Evolutionary conservation across 2,113 vertebrate genomes (phyloP), one percentile per base, ranked within the genome.

Genomic region (Ranitomeya variabilis): DNA sequence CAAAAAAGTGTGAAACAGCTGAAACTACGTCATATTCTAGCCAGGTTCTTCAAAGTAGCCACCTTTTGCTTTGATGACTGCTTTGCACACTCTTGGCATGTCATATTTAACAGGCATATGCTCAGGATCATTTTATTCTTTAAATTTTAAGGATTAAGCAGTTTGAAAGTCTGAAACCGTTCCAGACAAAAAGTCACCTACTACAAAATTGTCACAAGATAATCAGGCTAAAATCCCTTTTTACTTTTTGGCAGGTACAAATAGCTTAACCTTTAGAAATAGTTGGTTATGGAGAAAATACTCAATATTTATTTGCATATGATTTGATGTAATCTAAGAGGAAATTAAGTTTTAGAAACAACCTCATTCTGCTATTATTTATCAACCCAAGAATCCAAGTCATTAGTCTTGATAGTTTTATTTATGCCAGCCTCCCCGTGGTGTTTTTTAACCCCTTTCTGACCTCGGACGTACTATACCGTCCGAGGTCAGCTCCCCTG

Each of bases 341-440:
- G 66, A 57, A 85, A 85, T 85, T 21, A 86, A n/a, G 71, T 86
- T 59, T 45, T 76, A 59, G 59, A 74, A 86, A 86, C 62, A 18
- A 76, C 67, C 71, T 85, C 83, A 51, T 86, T 86, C 54, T 62
- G 55, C 37, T 86, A 45, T 37, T 86, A 86, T 76, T 86, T 86
- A 76, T 86, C 23, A 60, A 18, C 71, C 71, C 66, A 57, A 54
- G 66, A 85, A 71, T 57, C 83, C 52, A 26, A 85, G 52, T 73
- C 3, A 85, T 85, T 85, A 73, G 51, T 77, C 84, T 59, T n/a
- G 55, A 55, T 77, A 76, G 76, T 86, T 60, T 76, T 86, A 76
- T 86, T 76, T 86, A 86, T 86, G 59, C 67, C 21, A 59, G 21
- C 19, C 55, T 77, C 69, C 84, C 84, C 13, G 71, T 60, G 69